A percentile compares a stretch with the other conserved stretches of the same genome.
Evolutionary conservation across 2,797 vertebrate species (phyloP).

Genomic region (Catharus ustulatus): DNA sequence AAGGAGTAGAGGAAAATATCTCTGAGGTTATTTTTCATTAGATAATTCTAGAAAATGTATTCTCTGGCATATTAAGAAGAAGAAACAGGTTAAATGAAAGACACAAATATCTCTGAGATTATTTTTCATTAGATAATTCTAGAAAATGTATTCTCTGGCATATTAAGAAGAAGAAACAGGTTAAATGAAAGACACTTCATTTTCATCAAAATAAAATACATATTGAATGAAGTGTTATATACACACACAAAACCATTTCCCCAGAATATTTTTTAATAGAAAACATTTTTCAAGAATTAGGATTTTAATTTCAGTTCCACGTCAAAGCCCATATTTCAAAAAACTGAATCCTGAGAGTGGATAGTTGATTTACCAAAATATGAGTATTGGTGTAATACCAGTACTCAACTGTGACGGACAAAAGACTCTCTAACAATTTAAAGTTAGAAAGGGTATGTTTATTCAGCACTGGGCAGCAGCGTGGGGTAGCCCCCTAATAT

Average conservation of each 20-base stretch:
- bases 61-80: background rate
- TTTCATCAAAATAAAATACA: conserved; percentile 28
- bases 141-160: background rate
- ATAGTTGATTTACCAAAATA: background rate
- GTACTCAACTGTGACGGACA: no score
- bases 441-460: no score
- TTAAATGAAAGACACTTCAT: background rate
- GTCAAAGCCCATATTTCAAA: background rate
- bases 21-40: background rate
- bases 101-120: background rate
- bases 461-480: no score
- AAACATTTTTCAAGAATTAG: background rate
- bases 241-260: background rate
- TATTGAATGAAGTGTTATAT: conserved; percentile 2
- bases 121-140: conserved; percentile 1
- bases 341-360: background rate
- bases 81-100: background rate
- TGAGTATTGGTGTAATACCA: no score
- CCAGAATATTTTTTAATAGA: background rate
- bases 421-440: no score
- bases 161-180: background rate
- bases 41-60: background rate
- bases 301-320: background rate
- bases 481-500: no score
- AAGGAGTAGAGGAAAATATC: background rate